A percentile compares a stretch with the other conserved stretches of the same genome.
Conservation (phyloP, 2,113 vertebrate genomes). For the Channa maculata region DNA sequence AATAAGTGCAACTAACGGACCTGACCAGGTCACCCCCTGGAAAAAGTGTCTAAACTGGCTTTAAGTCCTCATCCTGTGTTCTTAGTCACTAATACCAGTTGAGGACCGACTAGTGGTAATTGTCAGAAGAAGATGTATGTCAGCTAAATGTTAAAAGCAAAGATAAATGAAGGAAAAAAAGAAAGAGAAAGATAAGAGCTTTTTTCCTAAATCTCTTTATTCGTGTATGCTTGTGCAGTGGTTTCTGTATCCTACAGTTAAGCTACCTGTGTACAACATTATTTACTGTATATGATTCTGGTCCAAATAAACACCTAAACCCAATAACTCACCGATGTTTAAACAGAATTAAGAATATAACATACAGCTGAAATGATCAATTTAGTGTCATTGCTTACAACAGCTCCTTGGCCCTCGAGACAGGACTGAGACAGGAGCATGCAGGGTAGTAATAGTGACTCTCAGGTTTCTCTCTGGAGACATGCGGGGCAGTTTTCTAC, state of each 20-base stretch:
- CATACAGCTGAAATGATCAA: too few species aligned
- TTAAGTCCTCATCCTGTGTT: not conserved
- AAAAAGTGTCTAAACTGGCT: not conserved
- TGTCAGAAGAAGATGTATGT: not conserved
- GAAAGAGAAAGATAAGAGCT: not conserved
- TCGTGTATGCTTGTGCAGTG: not conserved
- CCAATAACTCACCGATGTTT: not conserved
- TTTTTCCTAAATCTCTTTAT: not conserved
- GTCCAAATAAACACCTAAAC: constrained; percentile 36
- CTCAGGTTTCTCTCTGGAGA: constrained; percentile 60
- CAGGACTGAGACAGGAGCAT: constrained; percentile 12
- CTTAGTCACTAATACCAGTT: constrained; percentile 4
- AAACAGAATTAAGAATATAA: too few species aligned
- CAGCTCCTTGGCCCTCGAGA: not conserved
- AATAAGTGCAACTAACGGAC: not conserved
- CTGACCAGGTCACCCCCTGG: not conserved
- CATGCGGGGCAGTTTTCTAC: constrained; percentile 33
- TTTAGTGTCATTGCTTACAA: not conserved
- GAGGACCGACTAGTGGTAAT: not conserved
- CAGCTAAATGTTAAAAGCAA: constrained; percentile 4
- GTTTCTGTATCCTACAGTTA: constrained; percentile 1
- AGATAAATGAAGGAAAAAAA: constrained; percentile 2
- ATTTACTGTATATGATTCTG: constrained; percentile 20
- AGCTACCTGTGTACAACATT: constrained; percentile 37
- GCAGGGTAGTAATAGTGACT: constrained; percentile 37